Base-by-base conservation (phyloP, 2,797 vertebrate genomes). In the Pipistrellus pygmaeus region DNA sequence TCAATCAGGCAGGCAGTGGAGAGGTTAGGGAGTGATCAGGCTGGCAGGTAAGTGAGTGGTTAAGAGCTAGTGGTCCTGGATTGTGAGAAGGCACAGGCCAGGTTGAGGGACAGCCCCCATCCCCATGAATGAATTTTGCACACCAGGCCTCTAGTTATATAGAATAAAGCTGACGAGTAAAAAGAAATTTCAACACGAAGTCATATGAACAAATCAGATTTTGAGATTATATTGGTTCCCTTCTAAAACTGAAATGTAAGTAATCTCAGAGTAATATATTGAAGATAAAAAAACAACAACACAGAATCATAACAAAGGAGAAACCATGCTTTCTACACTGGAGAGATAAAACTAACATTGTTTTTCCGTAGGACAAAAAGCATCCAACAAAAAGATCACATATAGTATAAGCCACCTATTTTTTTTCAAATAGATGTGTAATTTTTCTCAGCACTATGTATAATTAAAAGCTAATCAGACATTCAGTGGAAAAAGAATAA, bases 381-480 rank as follows among this genome's bases (percentile, higher is more conserved):
- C 41, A 82, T 77, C 35, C 62, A 85, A 64, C 27, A 35, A 64
- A 92, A 94, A 88, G 15, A 27, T 94, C 20, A 77, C 30, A 82
- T 46, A 30, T 41, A 72, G 62, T 73, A 48, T 69, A 85, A 93
- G 46, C 23, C 80, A 69, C 81, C 17, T 87, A 25, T 88, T 66
- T 86, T 94, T 94, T 88, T 95, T 81, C 62, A 93, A 94, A 57
- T 30, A 60, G 57, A 60, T 57, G 23, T 57, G 11, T 27, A 60
- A 7, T 92, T 10, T 30, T 84, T 95, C 60, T 89, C 21, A 87
- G 48, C 8, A 77, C 15, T 86, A 13, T 68, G 11, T 73, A 66
- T 88, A 93, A 90, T 95, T 91, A 91, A 90, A 88, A 90, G 35
- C 32, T 85, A 88, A 85, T 94, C 62, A 92, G 88, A 96, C 10